Conservation (phyloP, 30 jellyfish, hydroid and myxozoan species). For the Aurelia aurita region DNA sequence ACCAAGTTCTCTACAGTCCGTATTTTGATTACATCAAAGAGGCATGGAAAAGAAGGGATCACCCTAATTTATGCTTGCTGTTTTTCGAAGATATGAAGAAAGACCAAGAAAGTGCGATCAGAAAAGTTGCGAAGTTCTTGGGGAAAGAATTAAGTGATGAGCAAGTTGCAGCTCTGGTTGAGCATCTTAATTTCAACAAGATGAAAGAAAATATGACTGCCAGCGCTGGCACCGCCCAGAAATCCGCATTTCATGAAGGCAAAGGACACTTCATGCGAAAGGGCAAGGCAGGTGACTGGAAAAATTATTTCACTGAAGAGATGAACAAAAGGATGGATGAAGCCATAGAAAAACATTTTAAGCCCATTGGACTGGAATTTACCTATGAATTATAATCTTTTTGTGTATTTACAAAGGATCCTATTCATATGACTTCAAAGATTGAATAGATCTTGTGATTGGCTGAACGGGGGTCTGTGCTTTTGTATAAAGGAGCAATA, state of each 20-base stretch:
- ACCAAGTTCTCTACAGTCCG: slow-evolving; percentile 1
- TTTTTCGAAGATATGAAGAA: slow-evolving; percentile 1
- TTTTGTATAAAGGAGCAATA: too few relatives aligned
- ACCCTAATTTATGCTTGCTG: slow-evolving; percentile 20
- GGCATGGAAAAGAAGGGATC: slow-evolving; percentile 24
- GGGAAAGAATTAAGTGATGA: background rate
- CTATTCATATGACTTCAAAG: too few relatives aligned
- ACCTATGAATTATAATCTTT: background rate
- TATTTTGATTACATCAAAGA: slow-evolving; percentile 16
- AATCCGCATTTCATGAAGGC: too few relatives aligned
- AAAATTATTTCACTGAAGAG: slow-evolving; percentile 11
- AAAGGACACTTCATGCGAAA: slow-evolving; percentile 19
- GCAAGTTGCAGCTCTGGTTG: background rate
- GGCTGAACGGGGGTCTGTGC: too few relatives aligned
- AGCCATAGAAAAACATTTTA: slow-evolving; percentile 21
- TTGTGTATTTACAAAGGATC: too few relatives aligned
- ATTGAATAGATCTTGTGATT: too few relatives aligned
- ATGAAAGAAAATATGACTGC: background rate
- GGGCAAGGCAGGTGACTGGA: slow-evolving; percentile 41
- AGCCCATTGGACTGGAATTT: slow-evolving; percentile 28
- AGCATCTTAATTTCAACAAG: background rate
- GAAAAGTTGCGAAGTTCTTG: background rate
- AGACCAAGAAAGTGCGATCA: slow-evolving; percentile 8
- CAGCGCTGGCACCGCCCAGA: too few relatives aligned
- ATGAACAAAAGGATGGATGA: slow-evolving; percentile 24